phyloP scores from a whole-genome alignment of 2,888 invertebrate genomes.

The Eumacrocentrus americanus region DNA sequence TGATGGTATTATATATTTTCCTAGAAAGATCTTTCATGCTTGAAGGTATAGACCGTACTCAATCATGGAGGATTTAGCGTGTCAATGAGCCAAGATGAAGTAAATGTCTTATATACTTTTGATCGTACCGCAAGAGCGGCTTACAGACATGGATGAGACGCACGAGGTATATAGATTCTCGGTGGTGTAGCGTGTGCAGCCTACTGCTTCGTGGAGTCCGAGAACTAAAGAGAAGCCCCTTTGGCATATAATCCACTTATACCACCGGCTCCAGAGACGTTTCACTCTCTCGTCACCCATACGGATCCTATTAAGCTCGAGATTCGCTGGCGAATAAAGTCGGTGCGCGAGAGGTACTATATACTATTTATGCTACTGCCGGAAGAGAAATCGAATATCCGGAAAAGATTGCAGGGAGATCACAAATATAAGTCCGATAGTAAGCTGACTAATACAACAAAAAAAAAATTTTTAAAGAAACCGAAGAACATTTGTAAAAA shows the following conservation, averaged over 20 bases:
- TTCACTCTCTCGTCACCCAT: slow-evolving; percentile 12
- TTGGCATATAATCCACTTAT: slow-evolving; percentile 32
- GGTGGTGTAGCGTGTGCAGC: too few relatives aligned
- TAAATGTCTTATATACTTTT: background rate
- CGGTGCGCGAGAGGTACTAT: background rate
- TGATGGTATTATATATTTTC: too few relatives aligned
- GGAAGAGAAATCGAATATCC: background rate
- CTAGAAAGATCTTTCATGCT: too few relatives aligned
- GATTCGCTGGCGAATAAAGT: background rate
- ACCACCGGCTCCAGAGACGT: slow-evolving; percentile 20
- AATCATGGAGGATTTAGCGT: background rate
- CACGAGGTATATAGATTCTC: background rate
- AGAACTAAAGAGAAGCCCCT: slow-evolving; percentile 24
- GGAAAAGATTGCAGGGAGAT: background rate
- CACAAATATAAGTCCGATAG: background rate
- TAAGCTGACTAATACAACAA: background rate
- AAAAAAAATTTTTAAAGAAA: background rate
- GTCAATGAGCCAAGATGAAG: background rate
- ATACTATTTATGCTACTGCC: background rate
- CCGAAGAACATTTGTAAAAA: background rate
- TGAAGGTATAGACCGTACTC: background rate
- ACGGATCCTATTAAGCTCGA: background rate
- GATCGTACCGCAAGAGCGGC: background rate
- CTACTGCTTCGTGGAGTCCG: too few relatives aligned
- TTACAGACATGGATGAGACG: background rate